These are phyloP conservation scores for Tupiocoris notatus DNA, from an alignment of 2,888 invertebrate species.

Conservation along the genomic window DNA sequence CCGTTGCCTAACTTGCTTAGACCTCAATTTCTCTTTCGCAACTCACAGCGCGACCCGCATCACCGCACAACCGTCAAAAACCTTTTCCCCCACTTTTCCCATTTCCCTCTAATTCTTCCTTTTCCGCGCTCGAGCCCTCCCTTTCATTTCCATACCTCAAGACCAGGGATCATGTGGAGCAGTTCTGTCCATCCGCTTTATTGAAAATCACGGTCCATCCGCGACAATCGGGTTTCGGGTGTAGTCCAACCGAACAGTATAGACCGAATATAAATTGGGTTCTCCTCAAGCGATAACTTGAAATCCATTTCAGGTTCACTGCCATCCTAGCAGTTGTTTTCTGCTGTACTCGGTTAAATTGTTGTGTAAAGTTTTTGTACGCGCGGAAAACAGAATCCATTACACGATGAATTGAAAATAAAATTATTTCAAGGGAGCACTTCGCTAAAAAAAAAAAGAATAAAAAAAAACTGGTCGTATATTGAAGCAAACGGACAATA, in stretches of 20 bases:
- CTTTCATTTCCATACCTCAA: conserved; percentile 20
- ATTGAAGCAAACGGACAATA: too few species aligned
- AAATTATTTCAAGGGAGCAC: too few species aligned
- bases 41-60: not conserved
- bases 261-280: not conserved
- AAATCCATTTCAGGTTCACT: not conserved
- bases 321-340: not conserved
- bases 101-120: not conserved
- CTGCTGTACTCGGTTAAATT: not conserved
- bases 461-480: too few species aligned
- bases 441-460: too few species aligned
- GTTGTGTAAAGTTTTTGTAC: too few species aligned
- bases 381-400: too few species aligned
- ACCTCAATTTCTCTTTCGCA: conserved; percentile 4
- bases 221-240: not conserved
- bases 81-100: conserved; percentile 7
- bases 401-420: too few species aligned
- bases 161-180: not conserved
- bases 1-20: conserved; percentile 36
- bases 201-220: conserved; percentile 1
- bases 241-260: not conserved
- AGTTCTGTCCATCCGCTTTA: not conserved
- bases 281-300: not conserved
- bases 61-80: not conserved
- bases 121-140: too few species aligned